Evolutionary conservation across 2,888 invertebrate genomes (phyloP).

Genomic region (Drosophila ustulata): DNA sequence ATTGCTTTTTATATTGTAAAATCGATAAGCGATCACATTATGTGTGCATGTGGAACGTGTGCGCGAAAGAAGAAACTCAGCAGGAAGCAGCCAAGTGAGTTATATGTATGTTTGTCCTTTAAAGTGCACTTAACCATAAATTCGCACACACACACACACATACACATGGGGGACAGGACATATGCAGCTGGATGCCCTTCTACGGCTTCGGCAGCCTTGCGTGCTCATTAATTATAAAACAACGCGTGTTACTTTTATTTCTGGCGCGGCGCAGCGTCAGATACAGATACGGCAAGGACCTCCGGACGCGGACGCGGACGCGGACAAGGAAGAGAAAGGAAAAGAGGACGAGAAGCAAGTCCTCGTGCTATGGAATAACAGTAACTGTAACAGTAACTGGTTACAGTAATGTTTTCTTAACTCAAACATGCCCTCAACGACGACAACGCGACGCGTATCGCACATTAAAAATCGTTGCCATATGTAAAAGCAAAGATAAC

Average conservation of each 20-base stretch:
- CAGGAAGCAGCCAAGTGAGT: conserved; percentile 70
- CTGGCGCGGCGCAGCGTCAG: conserved; percentile 38
- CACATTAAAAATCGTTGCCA: conserved; percentile 78
- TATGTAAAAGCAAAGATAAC: conserved; percentile 78
- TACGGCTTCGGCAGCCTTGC: conserved; percentile 56
- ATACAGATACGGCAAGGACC: conserved; percentile 34
- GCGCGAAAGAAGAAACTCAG: conserved; percentile 58
- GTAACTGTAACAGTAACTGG: conserved; percentile 59
- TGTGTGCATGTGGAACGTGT: conserved; percentile 59
- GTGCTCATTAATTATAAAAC: conserved; percentile 81
- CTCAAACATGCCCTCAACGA: conserved; percentile 72
- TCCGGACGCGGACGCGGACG: neutral
- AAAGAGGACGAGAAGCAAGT: neutral
- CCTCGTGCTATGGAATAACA: conserved; percentile 50
- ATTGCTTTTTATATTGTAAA: conserved; percentile 81
- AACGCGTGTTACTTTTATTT: conserved; percentile 74
- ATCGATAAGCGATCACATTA: conserved; percentile 81
- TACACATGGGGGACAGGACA: conserved; percentile 31
- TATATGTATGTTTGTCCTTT: conserved; percentile 77
- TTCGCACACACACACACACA: conserved; percentile 52
- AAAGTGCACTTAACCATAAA: conserved; percentile 81
- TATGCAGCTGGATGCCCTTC: conserved; percentile 43
- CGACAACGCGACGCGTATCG: conserved; percentile 52
- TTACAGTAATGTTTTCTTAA: conserved; percentile 76
- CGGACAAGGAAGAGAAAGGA: no score